Percentiles rank a stretch among this genome's conserved stretches.
These are phyloP conservation scores for Montipora capricornis DNA, from an alignment of 64 coral and sea anemone genomes.

Conservation along the genomic window DNA sequence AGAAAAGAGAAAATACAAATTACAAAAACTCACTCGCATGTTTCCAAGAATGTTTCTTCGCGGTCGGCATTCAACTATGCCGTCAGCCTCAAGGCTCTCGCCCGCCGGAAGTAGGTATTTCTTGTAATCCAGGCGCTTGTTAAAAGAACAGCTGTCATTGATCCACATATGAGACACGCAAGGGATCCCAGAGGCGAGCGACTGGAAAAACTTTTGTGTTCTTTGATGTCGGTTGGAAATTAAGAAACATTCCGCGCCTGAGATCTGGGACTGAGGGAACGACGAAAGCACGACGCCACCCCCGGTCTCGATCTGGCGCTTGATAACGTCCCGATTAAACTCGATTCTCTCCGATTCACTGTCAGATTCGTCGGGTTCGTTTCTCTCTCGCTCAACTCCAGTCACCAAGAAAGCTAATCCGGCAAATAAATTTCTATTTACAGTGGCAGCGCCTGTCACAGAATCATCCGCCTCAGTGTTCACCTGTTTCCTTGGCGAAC, in stretches of 20 bases:
- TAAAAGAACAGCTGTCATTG: slow-evolving; percentile 71
- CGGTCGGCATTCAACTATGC: slow-evolving; percentile 79
- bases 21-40: slow-evolving; percentile 74
- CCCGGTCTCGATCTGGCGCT: slow-evolving; percentile 78
- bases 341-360: slow-evolving; percentile 79
- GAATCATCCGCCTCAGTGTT: neutral
- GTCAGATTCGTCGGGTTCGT: slow-evolving; percentile 50
- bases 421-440: slow-evolving; percentile 77
- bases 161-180: slow-evolving; percentile 89
- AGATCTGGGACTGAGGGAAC: slow-evolving; percentile 76
- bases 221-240: slow-evolving; percentile 82
- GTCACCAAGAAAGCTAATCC: slow-evolving; percentile 93
- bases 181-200: slow-evolving; percentile 85
- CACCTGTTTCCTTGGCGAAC: slow-evolving; percentile 49
- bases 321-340: slow-evolving; percentile 66
- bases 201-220: slow-evolving; percentile 94
- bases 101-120: slow-evolving; percentile 85
- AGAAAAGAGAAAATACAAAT: neutral
- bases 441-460: slow-evolving; percentile 31
- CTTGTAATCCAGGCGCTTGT: slow-evolving; percentile 53
- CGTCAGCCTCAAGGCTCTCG: slow-evolving; percentile 52
- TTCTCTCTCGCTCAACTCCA: slow-evolving; percentile 13
- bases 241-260: slow-evolving; percentile 79
- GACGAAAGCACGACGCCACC: slow-evolving; percentile 82
- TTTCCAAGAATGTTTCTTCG: slow-evolving; percentile 59